Evolutionary conservation across 2,888 invertebrate genomes (phyloP).

Genomic region (Piscicola geometra): DNA sequence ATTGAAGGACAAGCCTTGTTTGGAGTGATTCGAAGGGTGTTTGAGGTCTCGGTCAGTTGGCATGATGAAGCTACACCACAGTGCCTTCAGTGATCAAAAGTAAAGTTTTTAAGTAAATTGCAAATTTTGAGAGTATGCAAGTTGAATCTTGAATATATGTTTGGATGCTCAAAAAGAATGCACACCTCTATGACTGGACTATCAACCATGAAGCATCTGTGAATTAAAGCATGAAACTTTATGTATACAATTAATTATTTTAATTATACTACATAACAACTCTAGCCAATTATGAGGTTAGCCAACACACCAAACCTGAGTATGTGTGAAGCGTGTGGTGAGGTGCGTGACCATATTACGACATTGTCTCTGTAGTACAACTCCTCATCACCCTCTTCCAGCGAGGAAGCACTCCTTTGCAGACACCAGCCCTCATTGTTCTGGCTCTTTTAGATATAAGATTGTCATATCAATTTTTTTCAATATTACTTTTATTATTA

Average conservation of each 20-base stretch:
- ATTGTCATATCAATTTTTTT: too few relatives aligned
- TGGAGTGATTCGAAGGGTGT: not conserved
- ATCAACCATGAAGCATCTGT: too few relatives aligned
- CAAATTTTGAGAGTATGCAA: too few relatives aligned
- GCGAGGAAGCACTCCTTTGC: slow-evolving; percentile 7
- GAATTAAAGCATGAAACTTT: too few relatives aligned
- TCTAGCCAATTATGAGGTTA: too few relatives aligned
- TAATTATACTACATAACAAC: too few relatives aligned
- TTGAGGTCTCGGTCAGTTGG: slow-evolving; percentile 41
- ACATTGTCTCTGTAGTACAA: slow-evolving; percentile 78
- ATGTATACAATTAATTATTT: too few relatives aligned
- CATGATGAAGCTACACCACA: slow-evolving; percentile 51
- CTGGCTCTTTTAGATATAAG: not conserved
- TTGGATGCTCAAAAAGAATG: not conserved
- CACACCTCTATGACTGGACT: not conserved
- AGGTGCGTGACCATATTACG: slow-evolving; percentile 68
- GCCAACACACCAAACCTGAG: slow-evolving; percentile 63
- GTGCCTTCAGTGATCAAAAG: too few relatives aligned
- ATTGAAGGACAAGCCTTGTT: not conserved
- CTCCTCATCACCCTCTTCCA: slow-evolving; percentile 67
- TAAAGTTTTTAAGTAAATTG: too few relatives aligned
- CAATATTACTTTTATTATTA: too few relatives aligned
- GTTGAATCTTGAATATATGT: slow-evolving; percentile 33
- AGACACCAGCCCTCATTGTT: slow-evolving; percentile 32
- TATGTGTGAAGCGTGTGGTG: slow-evolving; percentile 51